phyloP scores from a whole-genome alignment of 2,797 vertebrate species.

The Bryconaethiops microstoma region DNA sequence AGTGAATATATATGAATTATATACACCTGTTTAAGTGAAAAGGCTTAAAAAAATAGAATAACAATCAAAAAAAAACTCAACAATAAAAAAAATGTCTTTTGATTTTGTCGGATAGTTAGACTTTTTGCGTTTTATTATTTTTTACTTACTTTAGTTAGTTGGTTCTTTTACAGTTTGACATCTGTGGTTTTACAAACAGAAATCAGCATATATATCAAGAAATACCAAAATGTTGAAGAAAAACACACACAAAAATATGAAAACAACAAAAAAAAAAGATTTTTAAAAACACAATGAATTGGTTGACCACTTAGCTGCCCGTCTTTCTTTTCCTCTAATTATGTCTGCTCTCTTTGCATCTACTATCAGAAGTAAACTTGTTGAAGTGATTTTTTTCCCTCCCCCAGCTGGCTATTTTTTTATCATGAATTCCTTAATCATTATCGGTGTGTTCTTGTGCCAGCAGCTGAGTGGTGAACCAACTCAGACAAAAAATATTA shows the following conservation, averaged over 20 bases:
- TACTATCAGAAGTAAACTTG: slow-evolving; percentile 62
- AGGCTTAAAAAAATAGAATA: slow-evolving; percentile 68
- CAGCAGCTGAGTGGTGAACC: slow-evolving; percentile 80
- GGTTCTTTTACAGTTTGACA: slow-evolving; percentile 78
- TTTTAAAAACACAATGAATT: slow-evolving; percentile 66
- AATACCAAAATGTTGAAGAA: slow-evolving; percentile 80
- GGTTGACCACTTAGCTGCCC: slow-evolving; percentile 79
- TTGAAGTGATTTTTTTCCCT: slow-evolving; percentile 64
- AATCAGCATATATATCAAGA: slow-evolving; percentile 80
- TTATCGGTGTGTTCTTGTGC: slow-evolving; percentile 70
- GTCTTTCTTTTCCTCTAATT: slow-evolving; percentile 65
- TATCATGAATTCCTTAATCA: slow-evolving; percentile 74
- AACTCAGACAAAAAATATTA: slow-evolving; percentile 69
- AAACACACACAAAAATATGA: slow-evolving; percentile 81
- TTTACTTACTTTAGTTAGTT: slow-evolving; percentile 77
- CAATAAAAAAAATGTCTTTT: slow-evolving; percentile 52
- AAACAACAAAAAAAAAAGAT: slow-evolving; percentile 79
- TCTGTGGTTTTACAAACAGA: slow-evolving; percentile 75
- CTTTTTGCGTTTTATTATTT: slow-evolving; percentile 72
- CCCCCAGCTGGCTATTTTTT: slow-evolving; percentile 54
- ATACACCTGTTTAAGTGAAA: slow-evolving; percentile 57
- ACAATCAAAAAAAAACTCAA: slow-evolving; percentile 56
- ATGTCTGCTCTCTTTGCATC: slow-evolving; percentile 67
- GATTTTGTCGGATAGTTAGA: slow-evolving; percentile 62
- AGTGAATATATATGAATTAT: slow-evolving; percentile 68